Evolutionary conservation across 2,113 vertebrate genomes (phyloP).

Genomic region (Gymnogyps californianus): DNA sequence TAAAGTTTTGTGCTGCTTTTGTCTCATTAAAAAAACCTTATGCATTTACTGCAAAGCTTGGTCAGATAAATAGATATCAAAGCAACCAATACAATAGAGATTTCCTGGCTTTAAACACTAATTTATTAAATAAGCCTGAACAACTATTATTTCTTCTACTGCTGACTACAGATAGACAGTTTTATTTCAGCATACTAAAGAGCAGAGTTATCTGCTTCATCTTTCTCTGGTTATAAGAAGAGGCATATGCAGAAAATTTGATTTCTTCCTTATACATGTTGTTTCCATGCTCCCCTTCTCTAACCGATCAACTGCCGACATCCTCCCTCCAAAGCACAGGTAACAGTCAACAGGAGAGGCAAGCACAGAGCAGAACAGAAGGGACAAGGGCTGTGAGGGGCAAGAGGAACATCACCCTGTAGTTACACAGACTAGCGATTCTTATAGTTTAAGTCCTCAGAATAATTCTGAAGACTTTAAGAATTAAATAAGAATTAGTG

Average conservation of each 20-base stretch:
- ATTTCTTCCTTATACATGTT: not conserved
- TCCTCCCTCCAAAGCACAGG: not conserved
- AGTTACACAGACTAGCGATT: not conserved
- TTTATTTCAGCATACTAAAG: not conserved
- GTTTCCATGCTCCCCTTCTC: not conserved
- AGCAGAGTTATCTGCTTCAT: not conserved
- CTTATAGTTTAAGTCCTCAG: not conserved
- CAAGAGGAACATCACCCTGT: not conserved
- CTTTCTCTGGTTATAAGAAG: not conserved
- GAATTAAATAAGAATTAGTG: not conserved
- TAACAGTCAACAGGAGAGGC: not conserved
- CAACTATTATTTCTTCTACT: not conserved
- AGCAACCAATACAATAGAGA: not conserved
- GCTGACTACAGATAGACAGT: not conserved
- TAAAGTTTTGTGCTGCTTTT: not conserved
- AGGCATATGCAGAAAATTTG: not conserved
- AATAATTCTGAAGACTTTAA: not conserved
- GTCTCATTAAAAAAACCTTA: not conserved
- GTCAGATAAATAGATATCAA: not conserved
- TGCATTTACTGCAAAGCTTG: not conserved
- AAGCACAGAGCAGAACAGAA: not conserved
- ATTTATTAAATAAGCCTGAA: not conserved
- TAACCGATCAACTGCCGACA: fast-evolving
- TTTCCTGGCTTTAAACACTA: not conserved
- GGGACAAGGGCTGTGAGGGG: fast-evolving